These are phyloP conservation scores for Salvelinus alpinus DNA, from an alignment of 2,113 vertebrate genomes.

Conservation along the genomic window DNA sequence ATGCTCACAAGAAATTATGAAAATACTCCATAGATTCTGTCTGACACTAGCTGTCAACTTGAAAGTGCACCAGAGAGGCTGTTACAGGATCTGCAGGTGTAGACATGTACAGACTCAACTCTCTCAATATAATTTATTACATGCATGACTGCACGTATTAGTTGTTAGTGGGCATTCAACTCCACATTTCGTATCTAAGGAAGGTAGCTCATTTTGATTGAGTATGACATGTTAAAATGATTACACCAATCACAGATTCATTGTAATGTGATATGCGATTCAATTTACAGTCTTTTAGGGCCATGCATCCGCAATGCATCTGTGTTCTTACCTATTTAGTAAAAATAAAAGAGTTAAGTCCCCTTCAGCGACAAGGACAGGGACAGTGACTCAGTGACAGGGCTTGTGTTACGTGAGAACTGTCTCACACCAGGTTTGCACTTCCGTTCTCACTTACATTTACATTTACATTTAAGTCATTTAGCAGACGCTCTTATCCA, in stretches of 20 bases:
- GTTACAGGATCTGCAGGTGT: not conserved
- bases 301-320: no score
- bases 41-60: not conserved
- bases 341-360: not conserved
- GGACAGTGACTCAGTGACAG: conserved; percentile 35
- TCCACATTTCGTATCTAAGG: no score
- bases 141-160: not conserved
- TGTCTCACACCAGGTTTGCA: conserved; percentile 57
- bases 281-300: no score
- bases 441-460: conserved; percentile 71
- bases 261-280: no score
- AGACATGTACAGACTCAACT: not conserved
- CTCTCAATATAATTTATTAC: not conserved
- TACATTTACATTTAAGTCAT: no score
- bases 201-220: no score
- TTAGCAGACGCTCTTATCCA: no score
- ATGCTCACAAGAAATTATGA: not conserved
- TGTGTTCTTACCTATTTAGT: no score
- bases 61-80: not conserved
- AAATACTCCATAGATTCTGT: not conserved
- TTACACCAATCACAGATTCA: no score
- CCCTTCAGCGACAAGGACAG: not conserved
- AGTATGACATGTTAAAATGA: no score
- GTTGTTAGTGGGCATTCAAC: not conserved
- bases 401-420: conserved; percentile 56